Percentiles rank a stretch among this genome's conserved stretches.
Evolutionary conservation across 1,140 invertebrate species (phyloP).

Genomic region (Macrosteles quadrilineatus): DNA sequence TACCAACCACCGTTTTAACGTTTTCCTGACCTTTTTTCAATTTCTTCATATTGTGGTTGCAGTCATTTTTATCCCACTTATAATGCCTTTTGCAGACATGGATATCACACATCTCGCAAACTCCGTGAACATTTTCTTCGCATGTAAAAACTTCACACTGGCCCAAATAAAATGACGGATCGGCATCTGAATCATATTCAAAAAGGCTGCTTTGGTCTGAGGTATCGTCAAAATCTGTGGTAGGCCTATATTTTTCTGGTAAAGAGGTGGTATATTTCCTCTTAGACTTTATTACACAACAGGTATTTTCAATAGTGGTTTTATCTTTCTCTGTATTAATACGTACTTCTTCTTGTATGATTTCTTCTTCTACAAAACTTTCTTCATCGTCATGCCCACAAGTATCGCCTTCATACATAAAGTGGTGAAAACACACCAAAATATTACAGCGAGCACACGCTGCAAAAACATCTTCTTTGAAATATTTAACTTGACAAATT

Average conservation of each 20-base stretch:
- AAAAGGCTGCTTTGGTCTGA: not conserved
- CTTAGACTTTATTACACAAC: too few species aligned
- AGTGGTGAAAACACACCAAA: not conserved
- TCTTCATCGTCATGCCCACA: not conserved
- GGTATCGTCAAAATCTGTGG: not conserved
- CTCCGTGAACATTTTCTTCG: not conserved
- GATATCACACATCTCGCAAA: not conserved
- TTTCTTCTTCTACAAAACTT: not conserved
- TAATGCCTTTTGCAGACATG: not conserved
- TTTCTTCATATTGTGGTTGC: not conserved
- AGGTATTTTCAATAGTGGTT: too few species aligned
- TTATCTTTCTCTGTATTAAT: too few species aligned
- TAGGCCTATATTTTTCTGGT: too few species aligned
- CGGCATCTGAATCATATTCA: not conserved
- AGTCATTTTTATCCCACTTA: not conserved
- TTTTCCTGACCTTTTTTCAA: not conserved
- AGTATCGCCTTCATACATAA: not conserved
- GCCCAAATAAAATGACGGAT: not conserved
- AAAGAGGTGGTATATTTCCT: too few species aligned
- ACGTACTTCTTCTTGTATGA: not conserved
- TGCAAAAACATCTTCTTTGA: not conserved
- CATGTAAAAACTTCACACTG: not conserved
- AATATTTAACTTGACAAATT: not conserved
- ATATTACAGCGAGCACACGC: not conserved
- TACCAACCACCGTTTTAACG: not conserved